Conservation (phyloP, 2,113 vertebrate genomes). For the Pseudopipra pipra region DNA sequence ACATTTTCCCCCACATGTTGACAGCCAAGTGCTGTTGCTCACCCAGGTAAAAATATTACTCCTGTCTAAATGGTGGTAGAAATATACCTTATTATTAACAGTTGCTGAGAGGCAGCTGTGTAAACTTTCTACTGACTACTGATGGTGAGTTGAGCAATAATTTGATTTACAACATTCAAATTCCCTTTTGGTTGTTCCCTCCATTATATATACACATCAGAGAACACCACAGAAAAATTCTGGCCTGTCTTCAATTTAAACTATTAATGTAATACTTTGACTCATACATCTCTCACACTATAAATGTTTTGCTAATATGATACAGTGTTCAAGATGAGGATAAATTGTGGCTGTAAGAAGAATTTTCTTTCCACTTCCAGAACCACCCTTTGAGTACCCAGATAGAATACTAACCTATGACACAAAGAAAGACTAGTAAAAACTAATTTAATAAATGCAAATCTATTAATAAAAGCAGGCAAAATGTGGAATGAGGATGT, state of each 20-base stretch:
- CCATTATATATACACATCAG: not conserved
- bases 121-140: slow-evolving; percentile 13
- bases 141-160: not conserved
- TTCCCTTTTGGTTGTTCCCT: not conserved
- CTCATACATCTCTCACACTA: not conserved
- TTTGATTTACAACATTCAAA: slow-evolving; percentile 18
- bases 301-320: slow-evolving; percentile 56
- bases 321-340: not conserved
- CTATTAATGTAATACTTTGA: slow-evolving; percentile 9
- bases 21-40: not conserved
- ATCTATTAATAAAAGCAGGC: not conserved
- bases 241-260: slow-evolving; percentile 6
- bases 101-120: not conserved
- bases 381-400: not conserved
- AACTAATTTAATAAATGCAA: not conserved
- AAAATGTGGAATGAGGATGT: not conserved
- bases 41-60: not conserved
- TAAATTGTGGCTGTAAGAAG: not conserved
- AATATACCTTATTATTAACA: not conserved
- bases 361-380: not conserved
- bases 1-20: not conserved
- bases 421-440: not conserved
- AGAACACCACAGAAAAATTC: not conserved
- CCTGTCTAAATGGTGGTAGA: not conserved
- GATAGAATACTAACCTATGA: not conserved